phyloP scores from a whole-genome alignment of 1,140 invertebrate species.

The Caenorhabditis latens region DNA sequence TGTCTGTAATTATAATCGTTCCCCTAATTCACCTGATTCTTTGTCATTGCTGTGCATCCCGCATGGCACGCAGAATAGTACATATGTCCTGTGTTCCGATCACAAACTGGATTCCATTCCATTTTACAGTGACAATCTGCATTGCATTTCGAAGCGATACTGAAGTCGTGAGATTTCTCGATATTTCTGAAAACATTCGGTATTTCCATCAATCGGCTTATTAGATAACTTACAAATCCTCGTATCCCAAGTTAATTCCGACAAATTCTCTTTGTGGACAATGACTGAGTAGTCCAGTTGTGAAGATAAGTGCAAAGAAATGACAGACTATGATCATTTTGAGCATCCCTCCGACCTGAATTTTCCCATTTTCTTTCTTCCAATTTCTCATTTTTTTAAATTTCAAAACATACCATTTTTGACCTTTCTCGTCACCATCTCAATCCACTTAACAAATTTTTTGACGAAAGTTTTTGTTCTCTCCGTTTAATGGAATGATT shows the following conservation, averaged over 20 bases:
- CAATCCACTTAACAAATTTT: conserved; percentile 7
- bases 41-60: conserved; percentile 70
- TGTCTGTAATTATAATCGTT: not conserved
- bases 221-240: conserved; percentile 68
- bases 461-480: conserved; percentile 32
- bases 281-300: conserved; percentile 74
- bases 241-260: conserved; percentile 74
- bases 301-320: conserved; percentile 72
- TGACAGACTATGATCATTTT: conserved; percentile 78
- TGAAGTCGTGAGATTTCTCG: conserved; percentile 54
- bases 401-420: not conserved
- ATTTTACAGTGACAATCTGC: conserved; percentile 70
- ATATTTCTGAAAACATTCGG: conserved; percentile 58
- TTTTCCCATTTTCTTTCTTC: not conserved
- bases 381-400: not conserved
- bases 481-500: conserved; percentile 31
- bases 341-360: conserved; percentile 76
- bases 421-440: not conserved
- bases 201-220: not conserved
- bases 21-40: conserved; percentile 45
- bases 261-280: conserved; percentile 76
- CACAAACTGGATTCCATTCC: conserved; percentile 75
- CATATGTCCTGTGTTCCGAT: conserved; percentile 67
- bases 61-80: conserved; percentile 77
- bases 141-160: conserved; percentile 66